Evolutionary conservation across 2,888 invertebrate species (phyloP).

Genomic region (Automeris io): DNA sequence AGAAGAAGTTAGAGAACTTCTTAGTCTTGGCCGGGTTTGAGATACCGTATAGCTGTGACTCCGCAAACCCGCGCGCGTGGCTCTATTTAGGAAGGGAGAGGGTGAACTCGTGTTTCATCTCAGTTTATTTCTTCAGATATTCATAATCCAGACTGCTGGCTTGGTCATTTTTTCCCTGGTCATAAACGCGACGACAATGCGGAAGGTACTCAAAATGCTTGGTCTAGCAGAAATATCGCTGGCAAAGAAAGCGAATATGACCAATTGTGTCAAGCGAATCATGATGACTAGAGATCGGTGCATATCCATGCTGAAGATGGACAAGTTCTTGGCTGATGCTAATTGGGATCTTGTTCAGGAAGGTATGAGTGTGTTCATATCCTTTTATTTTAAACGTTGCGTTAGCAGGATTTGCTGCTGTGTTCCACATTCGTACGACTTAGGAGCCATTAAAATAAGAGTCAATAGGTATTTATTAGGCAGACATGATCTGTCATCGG

Average conservation of each 20-base stretch:
- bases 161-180: conserved; percentile 75
- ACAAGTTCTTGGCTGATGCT: conserved; percentile 79
- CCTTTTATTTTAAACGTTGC: not conserved
- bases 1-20: too few species aligned
- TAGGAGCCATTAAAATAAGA: too few species aligned
- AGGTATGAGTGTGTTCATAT: conserved; percentile 23
- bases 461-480: too few species aligned
- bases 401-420: too few species aligned
- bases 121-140: conserved; percentile 37
- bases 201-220: conserved; percentile 63
- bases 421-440: too few species aligned
- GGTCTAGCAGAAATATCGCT: conserved; percentile 70
- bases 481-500: too few species aligned
- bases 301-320: conserved; percentile 77
- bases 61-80: too few species aligned
- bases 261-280: conserved; percentile 69
- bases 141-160: conserved; percentile 76
- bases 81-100: too few species aligned
- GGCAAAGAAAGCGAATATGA: conserved; percentile 75
- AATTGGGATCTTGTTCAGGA: conserved; percentile 78
- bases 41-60: too few species aligned
- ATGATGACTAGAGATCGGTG: conserved; percentile 65
- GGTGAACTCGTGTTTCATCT: not conserved
- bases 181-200: conserved; percentile 77
- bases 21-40: too few species aligned